Conservation (phyloP, 2,888 invertebrate genomes). For the Lithophane semibrunnea region DNA sequence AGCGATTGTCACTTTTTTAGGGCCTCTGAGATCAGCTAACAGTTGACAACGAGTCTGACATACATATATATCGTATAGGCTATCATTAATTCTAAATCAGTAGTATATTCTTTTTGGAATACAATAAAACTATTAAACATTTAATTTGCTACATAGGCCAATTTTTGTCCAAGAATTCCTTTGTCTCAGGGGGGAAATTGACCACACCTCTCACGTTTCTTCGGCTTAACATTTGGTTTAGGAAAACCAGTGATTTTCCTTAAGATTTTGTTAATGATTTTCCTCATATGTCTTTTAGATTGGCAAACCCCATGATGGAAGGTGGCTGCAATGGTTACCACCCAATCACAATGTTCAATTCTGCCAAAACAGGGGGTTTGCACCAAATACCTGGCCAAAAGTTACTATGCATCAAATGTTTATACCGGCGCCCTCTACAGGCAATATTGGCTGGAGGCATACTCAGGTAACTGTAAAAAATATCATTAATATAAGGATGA, state of each 20-base stretch:
- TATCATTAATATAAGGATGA: too few species aligned
- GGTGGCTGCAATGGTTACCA: neutral
- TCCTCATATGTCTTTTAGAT: neutral
- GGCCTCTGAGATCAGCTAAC: too few species aligned
- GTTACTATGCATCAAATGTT: neutral
- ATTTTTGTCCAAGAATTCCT: neutral
- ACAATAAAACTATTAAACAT: neutral
- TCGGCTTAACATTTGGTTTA: neutral
- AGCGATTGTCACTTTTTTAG: too few species aligned
- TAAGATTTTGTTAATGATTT: neutral
- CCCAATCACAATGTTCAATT: neutral
- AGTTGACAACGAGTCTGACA: too few species aligned
- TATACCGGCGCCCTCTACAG: neutral
- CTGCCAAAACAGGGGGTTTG: neutral
- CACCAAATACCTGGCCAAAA: neutral
- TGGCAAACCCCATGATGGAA: neutral
- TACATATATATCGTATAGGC: neutral
- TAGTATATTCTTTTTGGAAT: neutral
- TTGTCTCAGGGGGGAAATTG: neutral
- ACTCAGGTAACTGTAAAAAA: constrained; percentile 7
- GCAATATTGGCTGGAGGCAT: neutral
- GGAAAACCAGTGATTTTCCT: neutral
- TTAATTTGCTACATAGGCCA: neutral
- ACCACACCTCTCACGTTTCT: neutral
- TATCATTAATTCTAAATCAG: neutral